Conservation (phyloP, 2,797 vertebrate species). For the Philypnodon macrostomus region DNA sequence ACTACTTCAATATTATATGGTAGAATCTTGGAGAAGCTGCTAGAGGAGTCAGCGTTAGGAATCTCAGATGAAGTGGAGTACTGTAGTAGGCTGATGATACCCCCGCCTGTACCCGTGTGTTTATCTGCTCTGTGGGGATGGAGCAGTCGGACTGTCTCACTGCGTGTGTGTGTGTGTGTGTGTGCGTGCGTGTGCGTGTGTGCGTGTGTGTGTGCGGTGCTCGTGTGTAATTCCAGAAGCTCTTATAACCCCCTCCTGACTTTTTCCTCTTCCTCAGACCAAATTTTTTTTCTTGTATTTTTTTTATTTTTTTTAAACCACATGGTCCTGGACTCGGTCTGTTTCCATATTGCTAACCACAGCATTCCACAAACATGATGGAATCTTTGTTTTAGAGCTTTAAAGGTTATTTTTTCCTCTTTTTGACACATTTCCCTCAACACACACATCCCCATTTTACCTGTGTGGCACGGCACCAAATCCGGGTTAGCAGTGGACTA, state of each 20-base stretch:
- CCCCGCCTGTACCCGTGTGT: slow-evolving; percentile 66
- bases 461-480: slow-evolving; percentile 37
- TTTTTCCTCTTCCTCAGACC: slow-evolving; percentile 72
- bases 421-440: slow-evolving; percentile 73
- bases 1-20: too few species aligned
- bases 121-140: slow-evolving; percentile 63
- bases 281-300: slow-evolving; percentile 67
- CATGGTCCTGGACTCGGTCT: slow-evolving; percentile 71
- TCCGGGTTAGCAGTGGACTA: slow-evolving; percentile 24
- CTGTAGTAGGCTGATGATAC: slow-evolving; percentile 61
- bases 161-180: slow-evolving; percentile 23
- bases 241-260: slow-evolving; percentile 62
- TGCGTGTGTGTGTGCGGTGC: slow-evolving; percentile 26
- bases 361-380: slow-evolving; percentile 84
- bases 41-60: slow-evolving; percentile 29
- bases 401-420: slow-evolving; percentile 63
- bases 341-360: slow-evolving; percentile 82
- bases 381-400: slow-evolving; percentile 77
- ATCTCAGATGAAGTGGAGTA: slow-evolving; percentile 54
- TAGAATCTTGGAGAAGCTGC: slow-evolving; percentile 50
- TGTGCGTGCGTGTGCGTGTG: slow-evolving; percentile 54
- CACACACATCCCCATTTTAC: slow-evolving; percentile 34
- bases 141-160: slow-evolving; percentile 38
- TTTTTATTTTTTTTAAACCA: slow-evolving; percentile 70
- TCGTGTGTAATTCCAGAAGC: slow-evolving; percentile 78